Evolutionary conservation across 2,797 vertebrate species (phyloP).

Genomic region (Malacoctenus gilli): DNA sequence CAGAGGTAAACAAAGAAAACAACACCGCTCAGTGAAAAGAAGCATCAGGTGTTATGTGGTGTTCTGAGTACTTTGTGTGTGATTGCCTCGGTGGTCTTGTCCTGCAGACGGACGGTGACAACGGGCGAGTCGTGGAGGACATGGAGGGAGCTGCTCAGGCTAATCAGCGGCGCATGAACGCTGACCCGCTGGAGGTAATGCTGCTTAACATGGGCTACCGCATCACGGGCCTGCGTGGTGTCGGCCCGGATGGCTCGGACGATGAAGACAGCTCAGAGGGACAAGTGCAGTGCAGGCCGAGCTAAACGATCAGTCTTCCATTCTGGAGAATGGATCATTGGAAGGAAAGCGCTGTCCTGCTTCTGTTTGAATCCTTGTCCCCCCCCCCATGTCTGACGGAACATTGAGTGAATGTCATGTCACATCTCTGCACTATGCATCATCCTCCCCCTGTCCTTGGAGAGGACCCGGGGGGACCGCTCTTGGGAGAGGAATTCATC

Average conservation of each 20-base stretch:
- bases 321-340: slow-evolving; percentile 58
- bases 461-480: slow-evolving; percentile 58
- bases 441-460: slow-evolving; percentile 49
- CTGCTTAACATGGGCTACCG: slow-evolving; percentile 99
- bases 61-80: too few species aligned
- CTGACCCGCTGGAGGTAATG: slow-evolving; percentile 97
- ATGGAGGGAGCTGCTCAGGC: slow-evolving; percentile 98
- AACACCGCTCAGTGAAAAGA: too few species aligned
- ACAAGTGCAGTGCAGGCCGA: slow-evolving; percentile 97
- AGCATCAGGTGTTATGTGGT: too few species aligned
- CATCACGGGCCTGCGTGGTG: slow-evolving; percentile 93
- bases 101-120: slow-evolving; percentile 88
- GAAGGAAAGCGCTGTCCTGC: slow-evolving; percentile 52
- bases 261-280: slow-evolving; percentile 96
- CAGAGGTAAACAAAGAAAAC: slow-evolving; percentile 84
- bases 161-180: slow-evolving; percentile 98
- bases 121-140: slow-evolving; percentile 93
- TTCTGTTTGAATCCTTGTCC: slow-evolving; percentile 66
- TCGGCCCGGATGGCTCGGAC: slow-evolving; percentile 89
- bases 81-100: too few species aligned
- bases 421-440: slow-evolving; percentile 78
- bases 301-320: slow-evolving; percentile 79
- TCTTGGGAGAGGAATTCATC: slow-evolving; percentile 59
- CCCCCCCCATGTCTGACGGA: slow-evolving; percentile 57
- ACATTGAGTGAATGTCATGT: slow-evolving; percentile 70